Conservation (phyloP, 2,113 vertebrate species). For the Entelurus aequoreus region DNA sequence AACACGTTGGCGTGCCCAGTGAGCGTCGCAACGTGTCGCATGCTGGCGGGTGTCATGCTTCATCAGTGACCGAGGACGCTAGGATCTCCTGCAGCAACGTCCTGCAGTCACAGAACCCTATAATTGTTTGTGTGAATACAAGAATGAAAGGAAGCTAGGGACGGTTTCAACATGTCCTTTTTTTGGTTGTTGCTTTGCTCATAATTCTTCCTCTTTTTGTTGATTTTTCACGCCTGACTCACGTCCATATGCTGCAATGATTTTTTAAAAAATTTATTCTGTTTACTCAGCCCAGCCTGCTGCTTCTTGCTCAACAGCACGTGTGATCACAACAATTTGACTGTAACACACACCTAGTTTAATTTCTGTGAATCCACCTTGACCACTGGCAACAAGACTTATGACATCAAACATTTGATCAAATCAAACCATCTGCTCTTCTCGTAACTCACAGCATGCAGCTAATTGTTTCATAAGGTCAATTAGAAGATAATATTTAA, state of each 20-base stretch:
- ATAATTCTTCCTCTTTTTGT: neutral
- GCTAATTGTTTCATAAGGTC: no score
- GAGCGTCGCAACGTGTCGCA: neutral
- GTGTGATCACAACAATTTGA: no score
- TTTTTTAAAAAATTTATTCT: no score
- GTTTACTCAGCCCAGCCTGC: no score
- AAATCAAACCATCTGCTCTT: no score
- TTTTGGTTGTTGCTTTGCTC: neutral
- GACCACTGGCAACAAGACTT: neutral
- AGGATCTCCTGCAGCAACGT: no score
- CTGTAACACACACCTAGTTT: neutral
- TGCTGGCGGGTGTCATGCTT: neutral
- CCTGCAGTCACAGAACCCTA: neutral
- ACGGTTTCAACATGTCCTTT: neutral
- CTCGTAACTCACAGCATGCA: no score
- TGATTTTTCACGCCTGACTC: neutral
- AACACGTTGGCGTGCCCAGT: neutral
- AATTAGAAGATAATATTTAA: no score
- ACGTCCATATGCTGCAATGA: no score
- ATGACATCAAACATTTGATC: neutral
- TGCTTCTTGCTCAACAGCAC: no score
- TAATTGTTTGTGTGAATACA: neutral
- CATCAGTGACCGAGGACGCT: neutral
- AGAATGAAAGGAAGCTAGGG: neutral
- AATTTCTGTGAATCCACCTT: neutral